Conservation (phyloP, 1,140 invertebrate genomes). For the Trinorchestia longiramus region DNA sequence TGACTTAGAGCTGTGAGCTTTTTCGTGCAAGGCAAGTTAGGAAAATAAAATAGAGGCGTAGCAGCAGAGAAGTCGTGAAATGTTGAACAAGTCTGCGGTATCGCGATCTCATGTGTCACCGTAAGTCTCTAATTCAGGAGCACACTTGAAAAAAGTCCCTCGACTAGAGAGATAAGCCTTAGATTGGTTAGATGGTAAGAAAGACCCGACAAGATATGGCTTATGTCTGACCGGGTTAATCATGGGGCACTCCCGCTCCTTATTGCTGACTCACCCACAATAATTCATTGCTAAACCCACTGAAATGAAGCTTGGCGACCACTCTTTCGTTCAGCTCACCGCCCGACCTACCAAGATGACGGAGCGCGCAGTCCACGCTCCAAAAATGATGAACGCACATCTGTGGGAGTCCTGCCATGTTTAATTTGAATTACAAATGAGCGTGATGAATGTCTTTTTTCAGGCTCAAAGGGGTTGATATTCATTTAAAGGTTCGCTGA, state of each 20-base stretch:
- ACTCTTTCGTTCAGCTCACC: not conserved
- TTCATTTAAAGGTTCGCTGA: constrained; percentile 18
- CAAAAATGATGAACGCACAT: not conserved
- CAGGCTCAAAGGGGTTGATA: not conserved
- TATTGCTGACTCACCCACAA: constrained; percentile 46
- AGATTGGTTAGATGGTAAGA: constrained; percentile 49
- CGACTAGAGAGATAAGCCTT: constrained; percentile 5
- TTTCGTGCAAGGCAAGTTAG: not conserved
- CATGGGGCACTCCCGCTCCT: constrained; percentile 14
- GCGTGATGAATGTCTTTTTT: not conserved
- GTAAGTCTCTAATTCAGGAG: constrained; percentile 21
- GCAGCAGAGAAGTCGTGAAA: not conserved
- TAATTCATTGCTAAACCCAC: constrained; percentile 54
- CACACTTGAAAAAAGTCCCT: not conserved
- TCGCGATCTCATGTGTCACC: constrained; percentile 38
- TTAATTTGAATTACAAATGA: constrained; percentile 27
- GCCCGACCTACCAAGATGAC: not conserved
- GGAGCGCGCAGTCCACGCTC: not conserved
- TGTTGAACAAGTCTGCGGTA: constrained; percentile 11
- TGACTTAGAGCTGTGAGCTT: not conserved
- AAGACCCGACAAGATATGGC: constrained; percentile 44
- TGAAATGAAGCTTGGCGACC: constrained; percentile 13
- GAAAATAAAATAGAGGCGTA: not conserved
- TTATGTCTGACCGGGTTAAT: constrained; percentile 46
- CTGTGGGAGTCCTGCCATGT: not conserved